Evolutionary conservation across 2,797 vertebrate species (phyloP), one percentile per base, ranked within the genome.

Genomic region (Cyclopterus lumpus): DNA sequence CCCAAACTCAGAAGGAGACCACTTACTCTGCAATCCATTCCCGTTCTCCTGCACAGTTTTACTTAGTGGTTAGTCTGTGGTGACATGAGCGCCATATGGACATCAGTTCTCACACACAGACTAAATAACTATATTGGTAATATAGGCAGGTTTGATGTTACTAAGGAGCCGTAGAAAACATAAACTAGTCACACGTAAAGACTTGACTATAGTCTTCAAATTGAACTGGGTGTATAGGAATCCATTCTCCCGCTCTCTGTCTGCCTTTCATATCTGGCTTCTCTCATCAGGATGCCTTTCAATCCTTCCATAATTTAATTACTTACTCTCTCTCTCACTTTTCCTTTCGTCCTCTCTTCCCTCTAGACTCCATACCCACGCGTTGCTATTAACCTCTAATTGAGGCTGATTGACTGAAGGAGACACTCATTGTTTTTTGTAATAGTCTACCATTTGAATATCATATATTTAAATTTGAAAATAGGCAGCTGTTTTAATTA

Each of bases 321-420:
- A 68, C 53, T 30, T 68, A n/a, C 51, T 24, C 28, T 40, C 16
- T 49, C 34, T 49, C 12, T 65, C n/a, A 61, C 26, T 58, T 65
- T 71, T 75, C 22, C 26, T 40, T 57, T 70, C 18, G 1, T 54
- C 71, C n/a, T 57, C 26, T 62, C 48, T 60, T 54, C 68, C 71
- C 63, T 34, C 26, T 65, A 34, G 71, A 46, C 42, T 59, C 62
- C 11, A 74, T 18, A 53, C 28, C 20, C 53, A 46, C 9, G 2
- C 44, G 20, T 6, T 55, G n/a, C 32, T 60, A 71, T 82, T 48
- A 64, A 71, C 68, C 34, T 75, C 59, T 71, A 74, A 82, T 77
- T 80, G 58, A 55, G 58, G 42, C 55, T 81, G 69, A 70, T 69
- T 62, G 36, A 81, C 36, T 26, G 61, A 60, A 62, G 77, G 40